These are phyloP conservation scores for Cataglyphis albicans DNA, from an alignment of 2,888 invertebrate genomes.

Conservation along the genomic window DNA sequence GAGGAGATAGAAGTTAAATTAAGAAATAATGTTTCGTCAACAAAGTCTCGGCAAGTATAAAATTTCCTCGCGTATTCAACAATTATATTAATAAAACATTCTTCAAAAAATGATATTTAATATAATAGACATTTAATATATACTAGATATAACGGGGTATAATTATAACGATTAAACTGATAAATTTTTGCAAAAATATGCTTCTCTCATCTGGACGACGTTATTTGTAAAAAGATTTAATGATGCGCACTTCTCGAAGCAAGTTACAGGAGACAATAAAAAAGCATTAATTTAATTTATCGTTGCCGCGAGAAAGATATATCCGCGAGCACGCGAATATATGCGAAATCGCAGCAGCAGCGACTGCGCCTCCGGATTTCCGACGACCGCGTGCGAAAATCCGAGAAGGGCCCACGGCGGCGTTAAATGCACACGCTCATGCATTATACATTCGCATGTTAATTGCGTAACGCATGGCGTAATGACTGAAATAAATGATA, in stretches of 20 bases:
- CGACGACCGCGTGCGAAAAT: constrained; percentile 21
- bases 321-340: not conserved
- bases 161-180: constrained; percentile 2
- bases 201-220: not conserved
- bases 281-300: not conserved
- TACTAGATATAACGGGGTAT: not conserved
- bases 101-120: not conserved
- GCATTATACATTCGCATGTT: constrained; percentile 42
- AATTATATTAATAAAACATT: not conserved
- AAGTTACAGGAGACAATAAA: not conserved
- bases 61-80: no score
- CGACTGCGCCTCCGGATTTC: constrained; percentile 12
- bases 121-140: not conserved
- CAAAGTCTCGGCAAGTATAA: no score
- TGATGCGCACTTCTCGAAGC: not conserved
- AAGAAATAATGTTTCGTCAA: no score
- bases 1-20: no score
- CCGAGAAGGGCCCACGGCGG: constrained; percentile 16
- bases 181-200: not conserved
- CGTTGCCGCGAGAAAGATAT: not conserved
- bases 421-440: constrained; percentile 23
- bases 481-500: constrained; percentile 45
- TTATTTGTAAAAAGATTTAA: not conserved
- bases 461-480: constrained; percentile 33
- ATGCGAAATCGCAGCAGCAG: constrained; percentile 3